These are phyloP conservation scores for Dendrolimus houi DNA, from an alignment of 2,888 invertebrate species.

Conservation along the genomic window DNA sequence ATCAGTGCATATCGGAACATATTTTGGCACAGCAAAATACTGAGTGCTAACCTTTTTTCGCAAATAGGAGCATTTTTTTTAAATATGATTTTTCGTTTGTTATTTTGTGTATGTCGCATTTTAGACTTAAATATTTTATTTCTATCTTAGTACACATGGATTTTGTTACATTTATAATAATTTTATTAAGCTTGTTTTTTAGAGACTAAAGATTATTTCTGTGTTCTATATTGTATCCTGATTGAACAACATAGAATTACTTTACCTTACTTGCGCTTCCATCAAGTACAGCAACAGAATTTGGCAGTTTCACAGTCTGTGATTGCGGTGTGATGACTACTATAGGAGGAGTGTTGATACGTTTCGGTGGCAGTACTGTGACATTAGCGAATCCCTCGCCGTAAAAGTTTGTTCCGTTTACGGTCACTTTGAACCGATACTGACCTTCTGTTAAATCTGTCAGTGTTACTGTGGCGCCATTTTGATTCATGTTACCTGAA, in stretches of 20 bases:
- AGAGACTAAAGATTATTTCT: no score
- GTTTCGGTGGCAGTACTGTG: conserved; percentile 89
- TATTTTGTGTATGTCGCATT: no score
- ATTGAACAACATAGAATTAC: background rate
- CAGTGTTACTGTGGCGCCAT: conserved; percentile 87
- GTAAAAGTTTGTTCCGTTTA: conserved; percentile 85
- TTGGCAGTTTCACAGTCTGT: conserved; percentile 92
- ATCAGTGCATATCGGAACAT: no score
- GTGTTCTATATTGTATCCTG: no score
- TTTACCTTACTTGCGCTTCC: conserved; percentile 82
- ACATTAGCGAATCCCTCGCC: conserved; percentile 93
- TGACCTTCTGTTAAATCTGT: conserved; percentile 90
- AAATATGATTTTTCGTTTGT: no score
- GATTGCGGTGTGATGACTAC: conserved; percentile 90
- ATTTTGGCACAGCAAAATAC: no score
- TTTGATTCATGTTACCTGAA: conserved; percentile 87
- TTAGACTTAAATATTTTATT: no score
- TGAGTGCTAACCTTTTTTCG: no score
- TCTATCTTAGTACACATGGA: no score
- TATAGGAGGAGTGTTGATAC: conserved; percentile 89
- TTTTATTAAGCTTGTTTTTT: no score
- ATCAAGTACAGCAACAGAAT: conserved; percentile 92
- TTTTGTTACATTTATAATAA: no score
- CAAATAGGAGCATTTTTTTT: no score
- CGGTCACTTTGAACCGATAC: conserved; percentile 89